Base-by-base conservation (phyloP, 2,113 vertebrate species). In the Odocoileus virginianus region DNA sequence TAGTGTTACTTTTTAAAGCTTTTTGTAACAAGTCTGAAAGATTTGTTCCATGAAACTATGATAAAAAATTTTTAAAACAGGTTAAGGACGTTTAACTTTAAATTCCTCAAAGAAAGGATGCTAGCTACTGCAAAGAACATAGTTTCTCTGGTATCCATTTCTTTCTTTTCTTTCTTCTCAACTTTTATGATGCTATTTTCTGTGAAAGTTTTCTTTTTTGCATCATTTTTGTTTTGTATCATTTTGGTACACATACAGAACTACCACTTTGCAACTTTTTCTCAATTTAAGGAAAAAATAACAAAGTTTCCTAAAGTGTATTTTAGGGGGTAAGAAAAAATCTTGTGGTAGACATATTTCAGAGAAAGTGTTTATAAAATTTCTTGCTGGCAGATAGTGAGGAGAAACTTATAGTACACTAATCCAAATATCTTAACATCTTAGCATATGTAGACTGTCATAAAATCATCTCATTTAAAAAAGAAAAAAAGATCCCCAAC, bases 381-480 rank as follows among this genome's bases (percentile, higher is more conserved):
- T 97, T 97, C 58, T 97, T 94, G 90, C 82, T 94, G 92, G 58
- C 67, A 97, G 79, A 83, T 87, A 89, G 87, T 78, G 54, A 97
- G 52, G 78, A 96, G 54, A 97, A 95, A 91, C 94, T 96, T 94
- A 90, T 13, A 87, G 54, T 79, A 94, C 64, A 89, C 76, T 97
- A 96, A 94, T 96, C 91, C 88, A 97, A 93, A 95, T 98, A 97
- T 86, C 93, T 96, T 96, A 96, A 88, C 89, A 95, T 96, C 81
- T 92, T 83, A 92, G 40, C 94, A 97, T 91, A 94, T 96, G 93
- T 83, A 96, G 71, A 86, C 87, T 97, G 89, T 96, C 96, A 97
- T 94, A 96, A 97, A 97, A 96, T 97, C 89, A 92, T 94, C 94
- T 98, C 54, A 91, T 97, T 94, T 76, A 95, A 74, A 54, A 54